Evolutionary conservation across 1,140 invertebrate genomes (phyloP), one percentile per base, ranked within the genome.

Genomic region (Drosophila virilis): DNA sequence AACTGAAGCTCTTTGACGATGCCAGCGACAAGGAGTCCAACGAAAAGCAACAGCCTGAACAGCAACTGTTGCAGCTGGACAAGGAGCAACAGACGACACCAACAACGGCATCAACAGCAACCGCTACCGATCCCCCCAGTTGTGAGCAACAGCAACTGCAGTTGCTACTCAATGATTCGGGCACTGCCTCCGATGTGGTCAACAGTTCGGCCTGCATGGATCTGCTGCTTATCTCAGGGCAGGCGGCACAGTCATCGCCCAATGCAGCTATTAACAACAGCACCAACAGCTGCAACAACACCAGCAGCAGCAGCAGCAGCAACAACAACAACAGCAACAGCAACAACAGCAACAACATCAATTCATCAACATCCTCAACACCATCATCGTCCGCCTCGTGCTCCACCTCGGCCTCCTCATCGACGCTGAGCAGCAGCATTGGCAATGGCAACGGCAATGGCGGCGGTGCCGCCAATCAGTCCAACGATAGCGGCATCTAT

Each of bases 1-100:
- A 92, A 54, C 58, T 92, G 7, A 91, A 89, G 48, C 69, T 92
- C 7, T 91, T 91, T 6, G 83, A 91, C 22, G 81, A 91, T 55
- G 62, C 35, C 65, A 57, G 32, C 9, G 43, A 58, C 40, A 57
- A 57, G 15, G 35, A 46, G 33, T 12, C 48, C 2, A n/a, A 6
- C 10, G 15, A 48, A 8, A 50, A 48, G 15, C 33, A n/a, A 8
- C 9, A 38, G 40, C 9, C 55, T 37, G 51, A 43, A 46, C 58
- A 66, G 17, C 13, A 52, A 3, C 50, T 8, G n/a, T 15, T 12
- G 13, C 52, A 43, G 13, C 5, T 17, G 0, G 54, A 54, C n/a
- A 81, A 78, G 37, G 28, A 83, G n/a, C 58, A 64, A 54, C 74
- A 68, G 12, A 57, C 60, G 10, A 52, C n/a, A 9, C 62, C 42